Base-by-base conservation (phyloP, 23 tunicate genomes). In the Clavelina lepadiformis region DNA sequence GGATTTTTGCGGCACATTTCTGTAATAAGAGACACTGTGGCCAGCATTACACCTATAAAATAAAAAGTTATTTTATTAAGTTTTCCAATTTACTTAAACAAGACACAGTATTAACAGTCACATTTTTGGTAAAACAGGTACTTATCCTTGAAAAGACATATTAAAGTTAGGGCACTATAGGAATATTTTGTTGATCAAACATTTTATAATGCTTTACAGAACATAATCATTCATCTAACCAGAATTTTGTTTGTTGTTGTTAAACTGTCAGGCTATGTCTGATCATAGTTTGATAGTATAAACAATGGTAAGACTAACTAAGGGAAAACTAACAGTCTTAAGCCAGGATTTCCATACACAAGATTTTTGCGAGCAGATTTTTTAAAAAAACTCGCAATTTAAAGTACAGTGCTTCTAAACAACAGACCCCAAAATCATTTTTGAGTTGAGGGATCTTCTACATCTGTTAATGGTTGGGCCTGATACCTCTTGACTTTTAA, bases 1-100 rank as follows among this genome's bases (percentile, higher is more conserved):
- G 89, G 41, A 60, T 71, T 86, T 65, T 56, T 75, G 31, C 80
- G 59, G 68, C 95, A 94, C 86, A 86, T 85, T 63, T 86, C 95
- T 31, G 95, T 86, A 34, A 86, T 69, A 26, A 94, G 74, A 5
- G 99, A 65, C 3, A 82, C 91, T 1, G 85, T 68, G 29, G 95
- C 86, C 37, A 94, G 64, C 81, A 85, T 77, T 8, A 94, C 99
- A 15, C 96, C 92, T 83, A 8, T 24, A 1, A 50, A 41, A 21
- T n/a, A n/a, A n/a, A n/a, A n/a, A n/a, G n/a, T n/a, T n/a, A n/a
- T n/a, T n/a, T n/a, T n/a, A n/a, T n/a, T n/a, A n/a, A n/a, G n/a
- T n/a, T n/a, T n/a, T n/a, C n/a, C n/a, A n/a, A n/a, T 41, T 20
- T 20, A n/a, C n/a, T n/a, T 55, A 20, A 18, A 55, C 24, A 55